Conservation (phyloP, 2,888 invertebrate genomes). For the Melieria omissa region DNA sequence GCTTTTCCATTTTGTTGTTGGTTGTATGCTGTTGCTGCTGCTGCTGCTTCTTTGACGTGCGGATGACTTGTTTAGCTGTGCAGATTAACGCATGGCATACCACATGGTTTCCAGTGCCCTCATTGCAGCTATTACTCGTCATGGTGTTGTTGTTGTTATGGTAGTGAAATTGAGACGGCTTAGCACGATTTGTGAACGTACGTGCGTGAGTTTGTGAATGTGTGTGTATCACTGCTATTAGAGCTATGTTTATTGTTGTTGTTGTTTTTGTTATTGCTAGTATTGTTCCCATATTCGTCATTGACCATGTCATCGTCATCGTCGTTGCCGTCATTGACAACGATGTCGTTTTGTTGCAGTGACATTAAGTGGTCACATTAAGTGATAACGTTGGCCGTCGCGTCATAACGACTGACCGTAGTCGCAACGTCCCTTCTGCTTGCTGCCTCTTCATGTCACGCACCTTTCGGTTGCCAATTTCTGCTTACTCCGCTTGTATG, state of each 20-base stretch:
- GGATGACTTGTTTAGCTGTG: constrained; percentile 10
- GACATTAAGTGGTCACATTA: constrained; percentile 26
- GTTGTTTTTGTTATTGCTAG: constrained; percentile 30
- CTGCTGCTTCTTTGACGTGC: not conserved
- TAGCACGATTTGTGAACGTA: not conserved
- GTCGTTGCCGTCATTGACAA: constrained; percentile 7
- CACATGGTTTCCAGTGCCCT: not conserved
- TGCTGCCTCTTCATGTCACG: too few relatives aligned
- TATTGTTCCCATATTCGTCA: not conserved
- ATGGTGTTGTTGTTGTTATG: not conserved
- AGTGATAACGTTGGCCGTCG: constrained; percentile 9
- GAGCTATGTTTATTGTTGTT: constrained; percentile 28
- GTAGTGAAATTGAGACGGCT: not conserved
- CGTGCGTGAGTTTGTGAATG: not conserved
- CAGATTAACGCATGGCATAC: not conserved
- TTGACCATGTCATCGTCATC: constrained; percentile 23
- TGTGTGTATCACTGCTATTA: constrained; percentile 10
- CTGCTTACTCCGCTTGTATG: too few relatives aligned
- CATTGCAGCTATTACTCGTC: not conserved
- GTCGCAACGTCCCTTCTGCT: too few relatives aligned
- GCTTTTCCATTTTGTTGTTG: constrained; percentile 11
- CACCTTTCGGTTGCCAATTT: too few relatives aligned
- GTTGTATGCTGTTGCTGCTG: not conserved
- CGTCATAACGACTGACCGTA: too few relatives aligned
- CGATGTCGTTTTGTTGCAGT: constrained; percentile 15